A percentile compares a stretch with the other conserved stretches of the same genome.
Conservation (phyloP, 2,797 vertebrate species). For the Masticophis lateralis region DNA sequence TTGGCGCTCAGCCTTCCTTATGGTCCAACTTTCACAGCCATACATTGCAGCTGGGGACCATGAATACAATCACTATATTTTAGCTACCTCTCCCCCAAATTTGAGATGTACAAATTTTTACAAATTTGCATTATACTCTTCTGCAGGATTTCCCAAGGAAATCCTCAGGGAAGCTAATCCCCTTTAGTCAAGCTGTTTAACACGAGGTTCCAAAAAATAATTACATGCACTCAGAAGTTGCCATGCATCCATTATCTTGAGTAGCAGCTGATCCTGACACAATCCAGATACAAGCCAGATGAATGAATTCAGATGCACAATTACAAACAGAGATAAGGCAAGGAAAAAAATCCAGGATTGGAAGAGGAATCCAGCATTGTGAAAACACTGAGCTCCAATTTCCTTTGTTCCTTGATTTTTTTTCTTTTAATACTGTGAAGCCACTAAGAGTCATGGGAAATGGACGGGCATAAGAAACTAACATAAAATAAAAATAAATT, state of each 20-base stretch:
- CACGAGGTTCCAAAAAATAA: neutral
- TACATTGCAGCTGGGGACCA: neutral
- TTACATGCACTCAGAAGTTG: neutral
- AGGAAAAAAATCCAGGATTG: neutral
- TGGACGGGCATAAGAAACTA: neutral
- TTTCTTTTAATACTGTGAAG: neutral
- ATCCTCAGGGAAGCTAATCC: neutral
- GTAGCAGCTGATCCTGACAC: neutral
- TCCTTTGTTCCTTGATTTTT: neutral
- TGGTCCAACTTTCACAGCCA: too few relatives aligned
- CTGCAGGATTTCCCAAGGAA: neutral
- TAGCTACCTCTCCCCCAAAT: neutral
- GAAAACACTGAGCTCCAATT: neutral
- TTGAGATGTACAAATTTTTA: neutral
- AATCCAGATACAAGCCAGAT: too few relatives aligned
- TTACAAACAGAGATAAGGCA: too few relatives aligned
- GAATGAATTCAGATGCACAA: neutral
- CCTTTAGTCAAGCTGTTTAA: neutral
- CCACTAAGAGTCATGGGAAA: neutral
- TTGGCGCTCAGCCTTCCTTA: too few relatives aligned
- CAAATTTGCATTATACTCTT: neutral
- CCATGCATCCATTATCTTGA: neutral
- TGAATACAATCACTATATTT: neutral
- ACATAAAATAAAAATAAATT: neutral
- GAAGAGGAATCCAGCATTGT: neutral